Evolutionary conservation across 1,140 invertebrate species (phyloP).

Genomic region (Cataglyphis hispanica): DNA sequence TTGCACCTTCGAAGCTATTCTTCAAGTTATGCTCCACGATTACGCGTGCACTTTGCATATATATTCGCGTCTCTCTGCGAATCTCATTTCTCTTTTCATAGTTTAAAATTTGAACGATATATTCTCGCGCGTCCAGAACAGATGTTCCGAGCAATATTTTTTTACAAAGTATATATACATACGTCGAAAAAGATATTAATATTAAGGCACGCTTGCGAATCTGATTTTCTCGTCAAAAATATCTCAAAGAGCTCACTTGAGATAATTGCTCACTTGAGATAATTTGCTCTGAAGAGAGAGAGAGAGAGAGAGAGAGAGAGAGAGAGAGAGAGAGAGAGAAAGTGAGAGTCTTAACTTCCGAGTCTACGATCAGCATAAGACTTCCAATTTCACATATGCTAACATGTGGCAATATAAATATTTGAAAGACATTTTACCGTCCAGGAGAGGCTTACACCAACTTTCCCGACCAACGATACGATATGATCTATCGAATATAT

Average conservation of each 20-base stretch:
- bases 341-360: neutral
- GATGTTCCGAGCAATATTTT: slow-evolving; percentile 59
- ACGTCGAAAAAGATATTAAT: slow-evolving; percentile 54
- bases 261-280: slow-evolving; percentile 14
- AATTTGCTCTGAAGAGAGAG: neutral
- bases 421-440: slow-evolving; percentile 72
- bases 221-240: slow-evolving; percentile 43
- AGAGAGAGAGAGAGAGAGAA: no score
- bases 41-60: slow-evolving; percentile 36
- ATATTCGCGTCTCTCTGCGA: slow-evolving; percentile 18
- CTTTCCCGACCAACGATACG: slow-evolving; percentile 73
- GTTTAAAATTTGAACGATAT: slow-evolving; percentile 46
- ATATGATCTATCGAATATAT: slow-evolving; percentile 57
- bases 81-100: slow-evolving; percentile 36
- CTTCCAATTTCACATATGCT: slow-evolving; percentile 17
- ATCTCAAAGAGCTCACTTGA: neutral
- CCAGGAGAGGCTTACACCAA: slow-evolving; percentile 73
- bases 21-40: slow-evolving; percentile 32
- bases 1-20: slow-evolving; percentile 30
- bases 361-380: slow-evolving; percentile 17
- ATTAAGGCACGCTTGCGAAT: slow-evolving; percentile 51
- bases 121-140: slow-evolving; percentile 59
- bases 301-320: neutral
- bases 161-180: slow-evolving; percentile 54
- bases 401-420: slow-evolving; percentile 27